phyloP scores from a whole-genome alignment of 2,113 vertebrate genomes.

The Nematolebias whitei region DNA sequence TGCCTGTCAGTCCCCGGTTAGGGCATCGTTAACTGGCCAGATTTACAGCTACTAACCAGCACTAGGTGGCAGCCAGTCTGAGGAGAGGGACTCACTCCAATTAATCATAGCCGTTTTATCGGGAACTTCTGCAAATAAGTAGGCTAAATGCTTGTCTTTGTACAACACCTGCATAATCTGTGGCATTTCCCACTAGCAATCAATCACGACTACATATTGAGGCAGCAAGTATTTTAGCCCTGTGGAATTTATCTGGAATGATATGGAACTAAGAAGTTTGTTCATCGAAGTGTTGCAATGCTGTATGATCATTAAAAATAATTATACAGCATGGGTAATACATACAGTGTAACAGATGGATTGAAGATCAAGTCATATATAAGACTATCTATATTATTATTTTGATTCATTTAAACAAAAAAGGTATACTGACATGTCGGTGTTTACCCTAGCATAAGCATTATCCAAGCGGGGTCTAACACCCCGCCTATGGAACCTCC shows the following conservation, averaged over 20 bases:
- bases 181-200: conserved; percentile 1
- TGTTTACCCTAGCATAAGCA: too few relatives aligned
- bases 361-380: too few relatives aligned
- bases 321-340: too few relatives aligned
- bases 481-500: too few relatives aligned
- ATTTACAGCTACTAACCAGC: conserved; percentile 85
- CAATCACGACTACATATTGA: background rate
- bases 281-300: too few relatives aligned
- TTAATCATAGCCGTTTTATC: conserved; percentile 62
- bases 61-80: conserved; percentile 71
- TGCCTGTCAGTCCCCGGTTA: conserved; percentile 84
- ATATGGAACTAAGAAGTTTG: background rate
- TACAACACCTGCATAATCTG: conserved; percentile 48
- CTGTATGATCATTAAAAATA: too few relatives aligned
- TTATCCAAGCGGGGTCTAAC: too few relatives aligned
- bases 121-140: conserved; percentile 48
- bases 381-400: too few relatives aligned
- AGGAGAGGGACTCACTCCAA: conserved; percentile 22
- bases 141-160: conserved; percentile 28
- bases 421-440: too few relatives aligned
- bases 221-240: background rate
- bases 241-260: background rate
- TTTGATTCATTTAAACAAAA: too few relatives aligned
- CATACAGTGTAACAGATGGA: too few relatives aligned
- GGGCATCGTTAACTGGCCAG: conserved; percentile 81